phyloP scores from a whole-genome alignment of 2,797 vertebrate genomes.

The Oreochromis mossambicus region DNA sequence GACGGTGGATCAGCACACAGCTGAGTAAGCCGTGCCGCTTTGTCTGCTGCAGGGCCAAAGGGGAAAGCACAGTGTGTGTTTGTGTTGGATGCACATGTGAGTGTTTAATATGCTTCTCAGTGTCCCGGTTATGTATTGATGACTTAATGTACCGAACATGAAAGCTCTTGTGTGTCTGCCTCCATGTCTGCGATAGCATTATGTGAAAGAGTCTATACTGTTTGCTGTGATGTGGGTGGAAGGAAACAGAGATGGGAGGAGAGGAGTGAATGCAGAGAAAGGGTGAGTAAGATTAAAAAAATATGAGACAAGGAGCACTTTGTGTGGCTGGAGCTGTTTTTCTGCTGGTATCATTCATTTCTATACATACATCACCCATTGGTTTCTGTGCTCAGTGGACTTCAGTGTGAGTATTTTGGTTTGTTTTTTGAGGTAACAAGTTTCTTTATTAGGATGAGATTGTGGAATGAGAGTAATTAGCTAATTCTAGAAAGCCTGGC shows the following conservation, averaged over 20 bases:
- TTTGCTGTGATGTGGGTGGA: not conserved
- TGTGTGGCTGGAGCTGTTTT: not conserved
- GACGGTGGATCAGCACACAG: conserved; percentile 1
- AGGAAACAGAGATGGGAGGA: not conserved
- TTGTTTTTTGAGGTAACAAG: rapidly evolving
- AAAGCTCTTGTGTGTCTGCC: not conserved
- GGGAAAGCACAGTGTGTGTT: not conserved
- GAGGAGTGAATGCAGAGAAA: not conserved
- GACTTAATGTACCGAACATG: conserved; percentile 10
- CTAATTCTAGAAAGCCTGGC: not conserved
- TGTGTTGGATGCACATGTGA: not conserved
- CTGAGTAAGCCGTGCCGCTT: conserved; percentile 16
- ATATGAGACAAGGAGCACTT: not conserved
- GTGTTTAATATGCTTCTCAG: not conserved
- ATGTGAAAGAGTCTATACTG: not conserved
- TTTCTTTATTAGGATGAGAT: not conserved
- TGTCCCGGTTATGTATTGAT: conserved; percentile 18
- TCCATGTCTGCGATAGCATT: not conserved
- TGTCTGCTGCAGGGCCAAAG: not conserved
- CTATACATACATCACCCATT: not conserved
- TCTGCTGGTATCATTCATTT: not conserved
- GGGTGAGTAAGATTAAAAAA: not conserved
- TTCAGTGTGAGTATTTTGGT: not conserved
- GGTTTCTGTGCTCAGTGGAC: not conserved
- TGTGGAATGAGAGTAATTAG: not conserved